phyloP scores from a whole-genome alignment of 1,140 invertebrate species.

The Papilio glaucus region DNA sequence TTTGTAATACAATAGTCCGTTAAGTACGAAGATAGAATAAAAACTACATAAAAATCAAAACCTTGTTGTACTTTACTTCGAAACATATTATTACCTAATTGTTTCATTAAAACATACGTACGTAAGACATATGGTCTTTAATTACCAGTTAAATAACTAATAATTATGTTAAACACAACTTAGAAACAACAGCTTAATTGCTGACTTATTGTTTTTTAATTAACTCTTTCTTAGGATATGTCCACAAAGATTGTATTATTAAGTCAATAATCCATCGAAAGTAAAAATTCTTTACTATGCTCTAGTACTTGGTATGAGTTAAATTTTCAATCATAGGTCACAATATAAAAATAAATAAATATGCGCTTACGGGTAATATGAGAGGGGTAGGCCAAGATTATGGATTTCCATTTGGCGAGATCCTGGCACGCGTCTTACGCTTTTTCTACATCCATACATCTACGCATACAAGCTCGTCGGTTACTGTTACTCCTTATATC shows the following conservation, averaged over 20 bases:
- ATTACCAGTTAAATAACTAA: neutral
- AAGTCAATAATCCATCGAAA: neutral
- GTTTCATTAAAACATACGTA: neutral
- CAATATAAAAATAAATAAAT: too few species aligned
- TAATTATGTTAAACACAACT: neutral
- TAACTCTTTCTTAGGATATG: neutral
- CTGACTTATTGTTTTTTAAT: neutral
- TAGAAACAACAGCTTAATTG: neutral
- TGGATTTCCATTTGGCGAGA: too few species aligned
- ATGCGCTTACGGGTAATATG: too few species aligned
- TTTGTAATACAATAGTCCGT: neutral
- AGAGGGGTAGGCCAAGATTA: too few species aligned
- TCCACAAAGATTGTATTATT: neutral
- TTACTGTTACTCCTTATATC: too few species aligned
- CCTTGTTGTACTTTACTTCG: neutral
- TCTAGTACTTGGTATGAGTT: too few species aligned
- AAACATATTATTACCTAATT: neutral
- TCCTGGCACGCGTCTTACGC: too few species aligned
- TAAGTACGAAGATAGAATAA: neutral
- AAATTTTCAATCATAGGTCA: too few species aligned
- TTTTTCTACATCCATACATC: too few species aligned
- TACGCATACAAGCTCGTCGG: too few species aligned
- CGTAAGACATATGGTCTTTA: too few species aligned
- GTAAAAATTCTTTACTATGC: too few species aligned
- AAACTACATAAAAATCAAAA: neutral